Evolutionary conservation across 2,797 vertebrate genomes (phyloP), one percentile per base, ranked within the genome.

Genomic region (Spinus olivaceus): DNA sequence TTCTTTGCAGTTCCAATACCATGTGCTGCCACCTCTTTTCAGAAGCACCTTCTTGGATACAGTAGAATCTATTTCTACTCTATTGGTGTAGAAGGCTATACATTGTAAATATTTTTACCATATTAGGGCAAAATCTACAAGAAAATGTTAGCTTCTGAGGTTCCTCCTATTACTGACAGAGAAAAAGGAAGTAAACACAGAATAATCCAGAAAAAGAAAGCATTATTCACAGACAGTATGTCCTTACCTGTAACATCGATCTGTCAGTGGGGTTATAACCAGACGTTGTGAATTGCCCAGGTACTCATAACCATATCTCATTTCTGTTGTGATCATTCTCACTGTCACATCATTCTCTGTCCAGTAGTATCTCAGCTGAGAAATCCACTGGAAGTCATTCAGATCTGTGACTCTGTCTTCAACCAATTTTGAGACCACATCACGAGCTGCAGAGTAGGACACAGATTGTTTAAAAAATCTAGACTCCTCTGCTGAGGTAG

Each of bases 331-430:
- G 96, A 99, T 99, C 99, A 99, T 99, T 83, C 98, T 94, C 54
- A 99, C 97, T 33, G 98, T 97, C 32, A 99, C 99, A 10, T 99
- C 97, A 4, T 82, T 94, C 2, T 90, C 97, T 77, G 98, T 97
- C 99, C 99, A 99, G 97, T 98, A 99, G 95, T 99, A 99, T 53
- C 98, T 98, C 91, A 99, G 97, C 95, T 99, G 99, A 69, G 99
- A 99, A 96, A 99, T 98, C 99, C 98, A 99, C 35, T 98, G 98
- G 97, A 99, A 99, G 96, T 99, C 98, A 56, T 98, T 99, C 57
- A 99, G 96, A 41, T 98, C 98, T 23, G 95, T 98, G 87, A 99
- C 54, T 15, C 91, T 70, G 35, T 98, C 98, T 80, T 98, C 91
- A 32, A 95, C 97, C 87, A 99, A 90, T 94, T 98, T 98, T 67